Evolutionary conservation across 1,140 invertebrate genomes (phyloP).

Genomic region (Leptonema lineaticorne): DNA sequence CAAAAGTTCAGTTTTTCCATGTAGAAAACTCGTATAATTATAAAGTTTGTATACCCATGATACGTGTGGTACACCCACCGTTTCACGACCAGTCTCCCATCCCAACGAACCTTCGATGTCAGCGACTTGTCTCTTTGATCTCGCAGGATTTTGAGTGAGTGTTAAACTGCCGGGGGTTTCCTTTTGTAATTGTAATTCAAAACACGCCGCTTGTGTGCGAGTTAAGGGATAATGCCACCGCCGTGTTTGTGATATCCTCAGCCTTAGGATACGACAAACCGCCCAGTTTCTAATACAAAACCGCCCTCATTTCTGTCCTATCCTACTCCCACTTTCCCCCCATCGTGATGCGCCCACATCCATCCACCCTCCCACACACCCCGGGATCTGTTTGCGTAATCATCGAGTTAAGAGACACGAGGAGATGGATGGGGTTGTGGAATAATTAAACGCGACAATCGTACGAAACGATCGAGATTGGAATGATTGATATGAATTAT

Average conservation of each 20-base stretch:
- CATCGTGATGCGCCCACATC: neutral
- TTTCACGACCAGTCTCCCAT: neutral
- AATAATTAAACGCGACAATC: conserved; percentile 6
- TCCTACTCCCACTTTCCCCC: neutral
- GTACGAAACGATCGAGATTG: neutral
- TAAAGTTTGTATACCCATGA: too few relatives aligned
- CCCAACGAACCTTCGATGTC: conserved; percentile 29
- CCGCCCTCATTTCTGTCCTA: too few relatives aligned
- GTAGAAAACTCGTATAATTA: too few relatives aligned
- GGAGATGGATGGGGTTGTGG: neutral
- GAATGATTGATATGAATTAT: conserved; percentile 6
- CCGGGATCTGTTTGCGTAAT: conserved; percentile 25
- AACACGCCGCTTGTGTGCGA: conserved; percentile 33
- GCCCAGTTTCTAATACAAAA: too few relatives aligned
- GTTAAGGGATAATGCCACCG: conserved; percentile 31
- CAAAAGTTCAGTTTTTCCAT: too few relatives aligned
- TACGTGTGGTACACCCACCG: neutral
- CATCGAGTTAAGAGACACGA: neutral
- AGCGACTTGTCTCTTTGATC: conserved; percentile 38
- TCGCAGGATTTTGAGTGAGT: conserved; percentile 30
- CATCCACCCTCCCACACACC: neutral
- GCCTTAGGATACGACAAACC: neutral
- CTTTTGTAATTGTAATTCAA: conserved; percentile 39
- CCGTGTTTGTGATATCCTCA: conserved; percentile 26
- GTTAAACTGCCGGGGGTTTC: conserved; percentile 31